Evolutionary conservation across 2,888 invertebrate species (phyloP).

Genomic region (Nomada goodeniana): DNA sequence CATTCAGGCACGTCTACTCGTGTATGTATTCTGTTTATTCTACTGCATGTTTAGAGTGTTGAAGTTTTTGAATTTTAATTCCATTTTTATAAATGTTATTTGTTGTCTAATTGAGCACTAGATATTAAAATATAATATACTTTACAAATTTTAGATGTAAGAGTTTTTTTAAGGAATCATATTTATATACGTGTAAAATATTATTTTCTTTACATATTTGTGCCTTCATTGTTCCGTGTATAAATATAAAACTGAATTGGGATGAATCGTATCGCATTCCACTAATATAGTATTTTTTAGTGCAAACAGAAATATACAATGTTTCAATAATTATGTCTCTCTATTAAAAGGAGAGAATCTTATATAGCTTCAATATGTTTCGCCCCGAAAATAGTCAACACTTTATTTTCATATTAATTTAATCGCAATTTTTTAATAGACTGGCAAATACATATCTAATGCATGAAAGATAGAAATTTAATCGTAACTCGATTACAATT

Average conservation of each 20-base stretch:
- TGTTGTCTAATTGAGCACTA: constrained; percentile 77
- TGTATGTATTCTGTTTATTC: constrained; percentile 66
- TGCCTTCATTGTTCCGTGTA: constrained; percentile 53
- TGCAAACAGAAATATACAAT: constrained; percentile 25
- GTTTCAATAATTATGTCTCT: constrained; percentile 14
- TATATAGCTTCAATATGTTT: constrained; percentile 41
- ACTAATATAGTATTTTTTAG: constrained; percentile 49
- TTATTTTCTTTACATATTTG: constrained; percentile 54
- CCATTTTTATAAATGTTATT: constrained; percentile 79
- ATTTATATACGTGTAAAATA: constrained; percentile 66
- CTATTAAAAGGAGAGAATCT: constrained; percentile 7
- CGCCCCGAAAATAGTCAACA: background rate
- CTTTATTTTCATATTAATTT: constrained; percentile 36
- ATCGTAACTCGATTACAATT: constrained; percentile 21
- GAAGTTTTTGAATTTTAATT: constrained; percentile 83
- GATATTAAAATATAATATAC: constrained; percentile 70
- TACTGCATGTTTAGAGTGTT: constrained; percentile 80
- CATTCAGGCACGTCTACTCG: constrained; percentile 66
- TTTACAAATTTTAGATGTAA: constrained; percentile 62
- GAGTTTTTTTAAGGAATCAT: constrained; percentile 45
- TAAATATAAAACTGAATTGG: constrained; percentile 46
- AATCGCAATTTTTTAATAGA: constrained; percentile 39
- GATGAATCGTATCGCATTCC: constrained; percentile 47
- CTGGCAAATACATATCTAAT: constrained; percentile 34
- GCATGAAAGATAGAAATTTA: constrained; percentile 10